Conservation (phyloP, 2,797 vertebrate species). For the Selene dorsalis region DNA sequence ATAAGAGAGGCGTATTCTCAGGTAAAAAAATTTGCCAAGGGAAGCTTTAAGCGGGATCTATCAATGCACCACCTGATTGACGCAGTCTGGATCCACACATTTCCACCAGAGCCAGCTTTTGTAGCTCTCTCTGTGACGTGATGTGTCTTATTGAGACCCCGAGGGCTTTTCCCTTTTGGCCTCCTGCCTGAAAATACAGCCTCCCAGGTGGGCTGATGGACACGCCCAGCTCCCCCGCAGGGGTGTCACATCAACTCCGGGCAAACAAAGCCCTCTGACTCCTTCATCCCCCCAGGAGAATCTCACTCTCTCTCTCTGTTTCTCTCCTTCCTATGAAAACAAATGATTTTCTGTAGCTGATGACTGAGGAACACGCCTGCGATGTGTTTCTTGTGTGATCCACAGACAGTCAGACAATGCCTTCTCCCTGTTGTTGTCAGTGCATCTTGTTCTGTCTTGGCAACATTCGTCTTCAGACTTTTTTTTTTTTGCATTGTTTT, state of each 20-base stretch:
- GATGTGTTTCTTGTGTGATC: slow-evolving; percentile 61
- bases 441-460: slow-evolving; percentile 67
- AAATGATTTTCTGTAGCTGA: slow-evolving; percentile 66
- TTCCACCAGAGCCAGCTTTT: neutral
- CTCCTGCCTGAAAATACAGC: slow-evolving; percentile 41
- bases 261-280: slow-evolving; percentile 71
- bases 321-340: slow-evolving; percentile 32
- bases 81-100: slow-evolving; percentile 29
- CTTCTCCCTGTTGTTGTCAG: slow-evolving; percentile 66
- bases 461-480: slow-evolving; percentile 66
- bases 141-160: slow-evolving; percentile 28
- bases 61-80: slow-evolving; percentile 35
- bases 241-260: slow-evolving; percentile 46
- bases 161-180: slow-evolving; percentile 43
- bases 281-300: slow-evolving; percentile 49
- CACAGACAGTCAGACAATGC: slow-evolving; percentile 75
- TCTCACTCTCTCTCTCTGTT: neutral
- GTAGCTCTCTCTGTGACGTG: slow-evolving; percentile 26
- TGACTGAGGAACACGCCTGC: slow-evolving; percentile 60
- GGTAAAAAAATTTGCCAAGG: slow-evolving; percentile 36
- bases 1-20: slow-evolving; percentile 47
- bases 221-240: slow-evolving; percentile 63
- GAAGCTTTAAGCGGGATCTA: slow-evolving; percentile 25
- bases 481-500: slow-evolving; percentile 55
- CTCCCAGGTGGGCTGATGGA: slow-evolving; percentile 67